Percentiles rank a stretch among this genome's conserved stretches.
Conservation (phyloP, 2,888 invertebrate species). For the Ophion ventricosus region DNA sequence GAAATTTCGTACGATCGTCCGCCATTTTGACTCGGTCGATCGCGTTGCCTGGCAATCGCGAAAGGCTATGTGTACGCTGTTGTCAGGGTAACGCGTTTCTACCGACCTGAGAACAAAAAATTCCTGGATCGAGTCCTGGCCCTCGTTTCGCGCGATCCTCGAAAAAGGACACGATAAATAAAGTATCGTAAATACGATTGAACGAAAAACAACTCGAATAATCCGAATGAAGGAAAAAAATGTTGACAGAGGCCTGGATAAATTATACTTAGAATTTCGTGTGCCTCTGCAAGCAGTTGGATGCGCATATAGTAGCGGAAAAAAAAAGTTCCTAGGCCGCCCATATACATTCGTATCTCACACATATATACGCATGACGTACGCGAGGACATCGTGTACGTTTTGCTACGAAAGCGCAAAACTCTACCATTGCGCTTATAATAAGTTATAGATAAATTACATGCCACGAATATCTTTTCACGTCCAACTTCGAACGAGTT, state of each 20-base stretch:
- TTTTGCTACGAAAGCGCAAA: constrained; percentile 72
- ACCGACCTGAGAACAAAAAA: constrained; percentile 20
- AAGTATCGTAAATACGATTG: not conserved
- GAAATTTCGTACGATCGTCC: not conserved
- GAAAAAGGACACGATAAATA: not conserved
- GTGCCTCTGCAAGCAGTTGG: not conserved
- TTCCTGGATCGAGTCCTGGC: not conserved
- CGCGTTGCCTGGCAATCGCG: not conserved
- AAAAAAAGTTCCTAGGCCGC: constrained; percentile 67
- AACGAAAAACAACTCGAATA: not conserved
- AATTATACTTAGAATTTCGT: not conserved
- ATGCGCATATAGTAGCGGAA: not conserved
- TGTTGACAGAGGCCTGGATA: not conserved
- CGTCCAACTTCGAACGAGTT: not conserved
- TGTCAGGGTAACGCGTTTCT: not conserved
- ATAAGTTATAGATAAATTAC: constrained; percentile 29
- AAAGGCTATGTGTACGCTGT: constrained; percentile 37
- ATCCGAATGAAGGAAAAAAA: not conserved
- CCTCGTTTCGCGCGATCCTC: not conserved
- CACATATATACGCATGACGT: constrained; percentile 71
- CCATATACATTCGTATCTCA: constrained; percentile 55
- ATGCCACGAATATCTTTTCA: constrained; percentile 17
- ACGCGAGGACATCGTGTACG: constrained; percentile 74
- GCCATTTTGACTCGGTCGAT: constrained; percentile 5
- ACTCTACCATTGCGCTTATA: constrained; percentile 57